Evolutionary conservation across 2,113 vertebrate genomes (phyloP), one percentile per base, ranked within the genome.

Genomic region (Tretioscincus oriximinensis): DNA sequence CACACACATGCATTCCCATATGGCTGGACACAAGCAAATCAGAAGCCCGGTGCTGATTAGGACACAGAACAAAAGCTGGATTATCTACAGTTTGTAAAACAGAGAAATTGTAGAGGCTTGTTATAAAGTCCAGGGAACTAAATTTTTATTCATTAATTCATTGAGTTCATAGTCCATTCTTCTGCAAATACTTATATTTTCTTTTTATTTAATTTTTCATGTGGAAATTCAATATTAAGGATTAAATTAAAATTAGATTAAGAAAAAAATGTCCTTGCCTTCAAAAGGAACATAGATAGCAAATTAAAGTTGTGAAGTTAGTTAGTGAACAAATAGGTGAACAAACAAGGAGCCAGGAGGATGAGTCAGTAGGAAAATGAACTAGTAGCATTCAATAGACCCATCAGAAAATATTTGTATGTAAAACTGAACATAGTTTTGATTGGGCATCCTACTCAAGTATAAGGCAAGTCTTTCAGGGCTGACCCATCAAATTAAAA

Each of bases 1-100:
- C 18, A 54, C 8, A 12, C 20, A 54, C 60, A 89, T 85, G 5
- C 3, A 84, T 9, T 88, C 90, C 77, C 94, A 93, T 92, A 93
- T 91, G 93, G 87, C 79, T 78, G 82, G 81, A 84, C 82, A 88
- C 18, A 90, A 90, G 80, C 14, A 85, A 80, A 84, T 88, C 0
- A 16, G 77, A 0, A 72, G 73, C 7, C 1, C 0, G 65, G 82
- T 63, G 84, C 31, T 63, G 3, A 0, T 5, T 49, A 61, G 24
- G 9, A 65, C 16, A 16, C 16, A 85, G 77, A 78, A 69, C 87
- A 82, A 88, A 73, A 85, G 80, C 71, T 47, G 24, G 83, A 70
- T 80, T 81, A 82, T 85, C 82, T 83, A 63, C 69, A 45, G 73
- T 90, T 65, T 75, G 82, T 31, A 82, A 14, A 45, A 41, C 67